Evolutionary conservation across 2,797 vertebrate genomes (phyloP), one percentile per base, ranked within the genome.

Genomic region (Tachyglossus aculeatus): DNA sequence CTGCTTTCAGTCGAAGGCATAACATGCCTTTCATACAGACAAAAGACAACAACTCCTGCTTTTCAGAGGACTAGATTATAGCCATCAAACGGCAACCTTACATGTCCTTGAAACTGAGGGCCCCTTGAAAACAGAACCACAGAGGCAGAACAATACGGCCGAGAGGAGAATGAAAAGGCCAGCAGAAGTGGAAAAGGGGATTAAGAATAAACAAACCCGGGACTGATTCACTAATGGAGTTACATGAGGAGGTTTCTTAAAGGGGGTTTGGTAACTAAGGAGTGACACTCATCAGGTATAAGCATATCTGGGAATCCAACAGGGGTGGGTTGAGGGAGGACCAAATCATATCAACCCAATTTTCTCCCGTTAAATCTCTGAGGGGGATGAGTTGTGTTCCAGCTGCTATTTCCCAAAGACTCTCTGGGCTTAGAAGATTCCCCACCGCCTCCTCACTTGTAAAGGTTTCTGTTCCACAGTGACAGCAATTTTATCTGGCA

Each of bases 221-320:
- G 51, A 5, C 36, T 74, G 62, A 70, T 9, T 74, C 51, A 43
- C 60, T 79, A 66, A 79, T 79, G 14, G n/a, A 76, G 38, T 74
- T 81, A 63, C 22, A 48, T 65, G 33, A 52, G 24, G 14, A 62
- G 6, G 21, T 61, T 56, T 61, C 56, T 71, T 78, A 67, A 33
- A 86, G 47, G 50, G 55, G 82, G 0, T 0, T 68, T 36, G 77
- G n/a, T n/a, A n/a, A n/a, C n/a, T 66, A 53, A 75, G 62, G 21
- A 54, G 43, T 19, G 60, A 71, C 45, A 44, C 5, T 67, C 27
- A 52, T 55, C 78, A 79, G 41, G 8, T 24, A 41, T 33, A 48
- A 38, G 73, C 56, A 19, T 41, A 7, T 58, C 73, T 21, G 62
- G 52, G 8, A 34, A 54, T 3, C 0, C 16, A 33, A 15, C 8